phyloP scores from a whole-genome alignment of 2,888 invertebrate genomes.

The Boloria euphrosyne region DNA sequence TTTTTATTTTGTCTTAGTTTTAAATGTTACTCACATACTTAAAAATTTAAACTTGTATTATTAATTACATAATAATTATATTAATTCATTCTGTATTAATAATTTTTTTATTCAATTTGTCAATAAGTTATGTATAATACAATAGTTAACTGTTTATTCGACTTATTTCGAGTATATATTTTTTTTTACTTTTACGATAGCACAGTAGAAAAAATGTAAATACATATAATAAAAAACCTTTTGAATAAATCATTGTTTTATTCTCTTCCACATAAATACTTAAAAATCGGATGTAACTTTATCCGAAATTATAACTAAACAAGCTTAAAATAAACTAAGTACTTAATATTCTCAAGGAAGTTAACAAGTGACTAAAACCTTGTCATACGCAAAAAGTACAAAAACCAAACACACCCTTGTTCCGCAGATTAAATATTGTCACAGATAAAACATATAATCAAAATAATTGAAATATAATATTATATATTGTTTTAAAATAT shows the following conservation, averaged over 20 bases:
- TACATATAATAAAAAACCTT: slow-evolving; percentile 54
- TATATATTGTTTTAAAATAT: no score
- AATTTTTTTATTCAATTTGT: no score
- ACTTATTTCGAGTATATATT: no score
- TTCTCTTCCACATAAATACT: slow-evolving; percentile 77
- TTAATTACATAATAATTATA: no score
- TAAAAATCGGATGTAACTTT: slow-evolving; percentile 60
- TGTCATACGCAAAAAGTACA: slow-evolving; percentile 51
- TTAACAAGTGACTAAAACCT: slow-evolving; percentile 70
- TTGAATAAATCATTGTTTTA: slow-evolving; percentile 71
- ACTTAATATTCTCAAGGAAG: slow-evolving; percentile 56
- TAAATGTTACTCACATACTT: no score
- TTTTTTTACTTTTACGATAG: neutral
- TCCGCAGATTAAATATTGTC: slow-evolving; percentile 15
- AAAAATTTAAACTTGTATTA: no score
- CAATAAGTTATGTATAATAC: no score
- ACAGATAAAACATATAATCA: slow-evolving; percentile 7
- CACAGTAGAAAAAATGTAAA: neutral
- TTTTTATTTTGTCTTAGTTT: no score
- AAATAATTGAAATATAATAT: slow-evolving; percentile 1
- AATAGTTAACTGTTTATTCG: no score
- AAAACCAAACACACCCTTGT: slow-evolving; percentile 20
- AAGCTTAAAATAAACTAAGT: slow-evolving; percentile 65
- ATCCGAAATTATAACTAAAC: slow-evolving; percentile 58
- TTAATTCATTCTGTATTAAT: no score